Percentiles rank a stretch among this genome's conserved stretches.
Evolutionary conservation across 1,140 invertebrate genomes (phyloP).

Genomic region (Saccostrea cuccullata): DNA sequence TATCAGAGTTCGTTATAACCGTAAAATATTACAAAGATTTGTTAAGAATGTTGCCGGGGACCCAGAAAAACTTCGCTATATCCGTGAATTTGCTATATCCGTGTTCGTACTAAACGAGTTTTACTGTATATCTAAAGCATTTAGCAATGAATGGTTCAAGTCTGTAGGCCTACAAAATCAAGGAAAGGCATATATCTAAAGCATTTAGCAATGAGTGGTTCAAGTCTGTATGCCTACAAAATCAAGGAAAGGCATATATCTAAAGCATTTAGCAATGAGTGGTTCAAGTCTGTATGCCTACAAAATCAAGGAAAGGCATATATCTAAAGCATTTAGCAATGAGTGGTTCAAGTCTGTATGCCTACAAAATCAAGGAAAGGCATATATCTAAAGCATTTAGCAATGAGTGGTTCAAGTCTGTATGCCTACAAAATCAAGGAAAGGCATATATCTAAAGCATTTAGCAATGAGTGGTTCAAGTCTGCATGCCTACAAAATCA

Average conservation of each 20-base stretch:
- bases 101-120: too few relatives aligned
- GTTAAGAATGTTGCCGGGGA: too few relatives aligned
- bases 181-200: too few relatives aligned
- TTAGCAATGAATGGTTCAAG: constrained; percentile 87
- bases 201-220: constrained; percentile 85
- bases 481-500: constrained; percentile 80
- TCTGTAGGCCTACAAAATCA: constrained; percentile 79
- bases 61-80: too few relatives aligned
- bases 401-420: constrained; percentile 86
- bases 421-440: constrained; percentile 77
- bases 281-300: constrained; percentile 86
- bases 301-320: constrained; percentile 1
- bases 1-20: too few relatives aligned
- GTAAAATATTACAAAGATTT: too few relatives aligned
- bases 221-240: constrained; percentile 82
- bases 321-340: constrained; percentile 80
- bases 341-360: constrained; percentile 86
- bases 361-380: constrained; percentile 68
- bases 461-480: constrained; percentile 87
- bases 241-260: not conserved
- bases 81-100: too few relatives aligned
- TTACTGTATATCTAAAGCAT: too few relatives aligned
- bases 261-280: constrained; percentile 80
- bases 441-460: constrained; percentile 53
- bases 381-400: too few relatives aligned